Conservation (phyloP, 2,888 invertebrate species). For the Globia sparganii region DNA sequence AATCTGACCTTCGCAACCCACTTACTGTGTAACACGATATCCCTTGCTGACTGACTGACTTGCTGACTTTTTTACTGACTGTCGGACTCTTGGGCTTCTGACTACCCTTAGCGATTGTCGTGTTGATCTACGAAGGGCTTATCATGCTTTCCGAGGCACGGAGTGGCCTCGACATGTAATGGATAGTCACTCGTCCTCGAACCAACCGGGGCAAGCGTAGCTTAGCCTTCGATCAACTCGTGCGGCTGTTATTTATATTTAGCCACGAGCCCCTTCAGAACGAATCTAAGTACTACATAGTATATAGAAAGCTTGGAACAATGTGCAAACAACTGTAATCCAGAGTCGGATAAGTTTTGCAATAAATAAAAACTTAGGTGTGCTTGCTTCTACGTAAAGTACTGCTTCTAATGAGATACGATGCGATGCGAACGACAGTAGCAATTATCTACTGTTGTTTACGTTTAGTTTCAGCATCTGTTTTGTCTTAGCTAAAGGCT, state of each 20-base stretch:
- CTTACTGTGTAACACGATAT: neutral
- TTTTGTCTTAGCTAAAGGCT: neutral
- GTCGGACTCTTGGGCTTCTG: neutral
- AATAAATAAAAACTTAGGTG: slow-evolving; percentile 65
- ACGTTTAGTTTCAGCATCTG: slow-evolving; percentile 26
- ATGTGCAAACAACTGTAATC: slow-evolving; percentile 58
- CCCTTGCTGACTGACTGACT: no score
- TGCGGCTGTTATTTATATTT: no score
- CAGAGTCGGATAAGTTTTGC: slow-evolving; percentile 54
- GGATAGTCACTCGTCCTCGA: neutral
- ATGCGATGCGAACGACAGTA: slow-evolving; percentile 25
- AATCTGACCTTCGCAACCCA: neutral
- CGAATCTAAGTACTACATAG: slow-evolving; percentile 4
- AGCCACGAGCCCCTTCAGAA: neutral
- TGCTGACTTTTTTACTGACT: no score
- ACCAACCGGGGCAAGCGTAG: neutral
- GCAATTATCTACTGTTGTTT: slow-evolving; percentile 43
- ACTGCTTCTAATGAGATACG: slow-evolving; percentile 40
- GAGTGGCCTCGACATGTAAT: neutral
- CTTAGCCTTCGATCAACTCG: neutral
- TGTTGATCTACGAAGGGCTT: neutral
- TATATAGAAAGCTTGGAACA: slow-evolving; percentile 42
- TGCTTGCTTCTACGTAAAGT: slow-evolving; percentile 13
- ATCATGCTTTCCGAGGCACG: neutral
- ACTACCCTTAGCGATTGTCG: no score